Evolutionary conservation across 2,113 vertebrate genomes (phyloP), one percentile per base, ranked within the genome.

Genomic region (Laticauda laticaudata): DNA sequence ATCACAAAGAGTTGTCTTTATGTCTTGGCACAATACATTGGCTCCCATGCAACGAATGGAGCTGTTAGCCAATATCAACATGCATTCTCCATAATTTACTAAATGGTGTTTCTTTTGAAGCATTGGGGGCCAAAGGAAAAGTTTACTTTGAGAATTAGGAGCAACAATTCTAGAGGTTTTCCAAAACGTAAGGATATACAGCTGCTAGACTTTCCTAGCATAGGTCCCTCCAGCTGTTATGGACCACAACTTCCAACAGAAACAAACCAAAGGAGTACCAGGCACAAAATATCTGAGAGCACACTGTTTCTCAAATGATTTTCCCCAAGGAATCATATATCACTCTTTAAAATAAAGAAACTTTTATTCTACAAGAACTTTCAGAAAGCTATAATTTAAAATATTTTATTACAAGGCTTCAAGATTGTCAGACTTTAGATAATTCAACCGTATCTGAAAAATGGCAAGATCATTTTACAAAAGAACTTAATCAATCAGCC

Each of bases 321-420:
- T 39, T 91, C 43, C 57, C 29, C 53, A 93, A 92, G 29, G 57
- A 91, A 96, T 92, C 29, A 89, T 57, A 93, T 93, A 51, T 6
- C 56, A 88, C 3, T 87, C 0, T 92, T 90, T 56, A 93, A 92
- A 39, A 88, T 61, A 48, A 91, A 21, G 29, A 92, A 53, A 14
- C 15, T 20, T 26, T 81, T 53, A 55, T 89, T 26, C 24, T 81
- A 89, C 7, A 43, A 89, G 14, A 34, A 26, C 8, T 9, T 81
- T 54, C 51, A 64, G 89, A 75, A 26, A 57, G 55, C 24, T 5
- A 5, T 23, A 56, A 55, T 24, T 89, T 75, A 64, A n/a, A 15
- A 48, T 85, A 55, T 45, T 11, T 29, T 56, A 92, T 48, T 29
- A 34, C 48, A 39, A 90, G 29, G 75, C 39, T 43, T 43, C 75